These are phyloP conservation scores for Corydoras maculifer DNA, from an alignment of 2,113 vertebrate species.

Conservation along the genomic window DNA sequence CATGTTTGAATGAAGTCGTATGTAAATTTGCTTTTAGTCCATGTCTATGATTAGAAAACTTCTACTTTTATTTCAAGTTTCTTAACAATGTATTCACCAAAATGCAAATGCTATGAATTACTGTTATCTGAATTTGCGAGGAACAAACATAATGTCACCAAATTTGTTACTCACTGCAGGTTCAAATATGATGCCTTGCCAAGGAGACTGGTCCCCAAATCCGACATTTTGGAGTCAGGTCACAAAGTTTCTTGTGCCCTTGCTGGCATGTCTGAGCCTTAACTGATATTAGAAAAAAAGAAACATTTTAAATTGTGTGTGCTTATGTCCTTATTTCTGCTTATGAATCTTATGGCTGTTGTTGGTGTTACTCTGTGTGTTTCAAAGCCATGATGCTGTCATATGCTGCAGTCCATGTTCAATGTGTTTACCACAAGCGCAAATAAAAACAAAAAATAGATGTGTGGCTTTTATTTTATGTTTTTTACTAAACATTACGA, in stretches of 20 bases:
- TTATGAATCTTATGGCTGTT: constrained; percentile 6
- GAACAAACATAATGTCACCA: constrained; percentile 14
- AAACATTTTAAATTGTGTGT: constrained; percentile 20
- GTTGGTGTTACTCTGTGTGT: constrained; percentile 22
- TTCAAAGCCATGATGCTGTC: constrained; percentile 23
- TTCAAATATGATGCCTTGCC: constrained; percentile 1
- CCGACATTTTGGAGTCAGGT: constrained; percentile 14
- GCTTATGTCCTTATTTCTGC: constrained; percentile 12
- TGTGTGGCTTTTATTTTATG: constrained; percentile 13
- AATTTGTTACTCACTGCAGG: constrained; percentile 19
- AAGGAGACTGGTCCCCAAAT: constrained; percentile 1
- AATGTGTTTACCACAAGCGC: constrained; percentile 40
- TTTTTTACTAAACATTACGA: not conserved
- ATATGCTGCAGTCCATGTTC: constrained; percentile 36
- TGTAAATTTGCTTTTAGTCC: constrained; percentile 25
- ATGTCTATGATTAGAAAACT: constrained; percentile 12
- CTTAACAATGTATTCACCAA: constrained; percentile 10
- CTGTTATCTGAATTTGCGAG: constrained; percentile 4
- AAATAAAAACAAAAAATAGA: constrained; percentile 33
- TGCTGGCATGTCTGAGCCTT: constrained; percentile 41
- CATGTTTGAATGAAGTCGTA: constrained; percentile 16
- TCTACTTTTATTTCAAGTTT: constrained; percentile 18
- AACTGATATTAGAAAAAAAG: constrained; percentile 34
- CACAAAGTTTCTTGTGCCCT: constrained; percentile 10
- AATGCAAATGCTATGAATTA: constrained; percentile 2